These are phyloP conservation scores for Pangasianodon gigas DNA, from an alignment of 2,113 vertebrate species.

Conservation along the genomic window DNA sequence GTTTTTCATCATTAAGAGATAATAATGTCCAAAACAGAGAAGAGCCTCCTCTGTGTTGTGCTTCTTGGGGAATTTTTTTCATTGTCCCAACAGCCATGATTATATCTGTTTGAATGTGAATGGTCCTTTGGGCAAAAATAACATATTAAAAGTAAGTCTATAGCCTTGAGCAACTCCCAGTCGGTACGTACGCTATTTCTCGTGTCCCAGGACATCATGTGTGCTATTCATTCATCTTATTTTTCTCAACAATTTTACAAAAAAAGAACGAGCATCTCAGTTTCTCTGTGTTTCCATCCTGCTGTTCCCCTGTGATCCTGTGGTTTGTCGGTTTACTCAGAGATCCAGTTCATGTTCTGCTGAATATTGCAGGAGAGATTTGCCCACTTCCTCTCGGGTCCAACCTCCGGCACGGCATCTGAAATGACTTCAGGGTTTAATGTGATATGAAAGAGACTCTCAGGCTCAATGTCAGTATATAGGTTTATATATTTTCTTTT, in stretches of 20 bases:
- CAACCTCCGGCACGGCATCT: background rate
- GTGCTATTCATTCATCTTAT: constrained; percentile 63
- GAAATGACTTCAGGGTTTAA: constrained; percentile 26
- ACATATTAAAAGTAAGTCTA: background rate
- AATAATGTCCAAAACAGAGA: background rate
- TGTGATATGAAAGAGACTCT: constrained; percentile 3
- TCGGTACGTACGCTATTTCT: constrained; percentile 44
- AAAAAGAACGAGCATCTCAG: constrained; percentile 33
- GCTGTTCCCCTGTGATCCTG: constrained; percentile 43
- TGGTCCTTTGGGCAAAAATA: background rate
- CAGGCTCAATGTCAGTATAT: background rate
- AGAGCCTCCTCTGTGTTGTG: too few relatives aligned
- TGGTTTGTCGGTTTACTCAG: constrained; percentile 61
- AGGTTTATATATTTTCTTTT: background rate
- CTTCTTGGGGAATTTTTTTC: background rate
- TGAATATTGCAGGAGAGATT: constrained; percentile 48
- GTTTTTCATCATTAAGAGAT: background rate
- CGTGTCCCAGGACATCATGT: constrained; percentile 67
- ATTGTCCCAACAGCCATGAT: background rate
- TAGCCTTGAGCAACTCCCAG: background rate
- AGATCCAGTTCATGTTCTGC: constrained; percentile 53
- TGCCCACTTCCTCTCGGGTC: constrained; percentile 25
- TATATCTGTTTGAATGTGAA: background rate
- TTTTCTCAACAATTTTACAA: constrained; percentile 61
- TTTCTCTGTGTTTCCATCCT: constrained; percentile 2